Base-by-base conservation (phyloP, 2,797 vertebrate genomes). In the Lutjanus argentimaculatus region DNA sequence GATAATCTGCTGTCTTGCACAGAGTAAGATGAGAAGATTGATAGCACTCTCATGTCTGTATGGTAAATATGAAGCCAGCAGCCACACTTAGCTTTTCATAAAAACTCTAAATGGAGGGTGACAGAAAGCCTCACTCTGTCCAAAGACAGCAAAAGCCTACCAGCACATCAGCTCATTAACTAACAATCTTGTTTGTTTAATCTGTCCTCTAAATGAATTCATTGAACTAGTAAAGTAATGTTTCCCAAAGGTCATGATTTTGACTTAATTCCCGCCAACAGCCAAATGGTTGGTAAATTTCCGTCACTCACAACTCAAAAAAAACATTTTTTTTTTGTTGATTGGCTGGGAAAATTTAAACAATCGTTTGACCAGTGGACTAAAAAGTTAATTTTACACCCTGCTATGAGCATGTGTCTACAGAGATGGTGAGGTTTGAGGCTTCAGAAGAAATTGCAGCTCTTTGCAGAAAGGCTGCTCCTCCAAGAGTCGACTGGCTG, bases 401-500 rank as follows among this genome's bases (percentile, higher is more conserved):
- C 30, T 36, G 30, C 30, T 40, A 58, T 22, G 8, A 42, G 45
- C 53, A 22, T 55, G 46, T 30, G 16, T 56, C 21, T 15, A 51
- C 46, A 67, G n/a, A 19, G 36, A 58, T 6, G 1, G 8, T 57
- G 56, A 48, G 6, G 7, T n/a, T n/a, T 48, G 40, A 43, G 36
- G 58, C 11, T 79, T 65, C 25, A 15, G 53, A 69, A 14, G 25
- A 36, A 66, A 73, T 10, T 0, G 8, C 13, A n/a, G 21, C 15
- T 30, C 19, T 82, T 75, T 73, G 53, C 15, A 72, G 14, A 52
- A 36, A 49, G 21, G 55, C 66, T 65, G 52, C 74, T 75, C 49
- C 66, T 46, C 49, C 7, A 16, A 30, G 68, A 85, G 75, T 67
- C 21, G 36, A 62, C 65, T 36, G 55, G 64, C 67, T 72, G 58